Evolutionary conservation across 2,888 invertebrate genomes (phyloP).

Genomic region (Pristionchus japonicus): DNA sequence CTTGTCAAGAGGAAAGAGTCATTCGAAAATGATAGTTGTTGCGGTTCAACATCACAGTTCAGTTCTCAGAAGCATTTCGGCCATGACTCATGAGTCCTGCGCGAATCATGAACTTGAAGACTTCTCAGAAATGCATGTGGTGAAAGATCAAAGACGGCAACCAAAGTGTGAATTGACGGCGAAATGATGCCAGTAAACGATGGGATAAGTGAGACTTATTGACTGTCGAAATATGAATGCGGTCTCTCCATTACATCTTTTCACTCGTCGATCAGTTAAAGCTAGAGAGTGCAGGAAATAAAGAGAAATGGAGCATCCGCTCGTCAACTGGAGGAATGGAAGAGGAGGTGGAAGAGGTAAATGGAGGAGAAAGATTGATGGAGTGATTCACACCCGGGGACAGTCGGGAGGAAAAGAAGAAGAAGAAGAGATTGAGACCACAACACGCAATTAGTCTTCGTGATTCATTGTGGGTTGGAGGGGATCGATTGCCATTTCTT

Average conservation of each 20-base stretch:
- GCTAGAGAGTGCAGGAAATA: neutral
- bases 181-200: neutral
- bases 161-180: neutral
- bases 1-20: no score
- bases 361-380: conserved; percentile 2
- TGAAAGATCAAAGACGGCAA: neutral
- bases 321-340: neutral
- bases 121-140: neutral
- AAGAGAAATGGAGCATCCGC: neutral
- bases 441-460: conserved; percentile 7
- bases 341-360: neutral
- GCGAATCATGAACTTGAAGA: neutral
- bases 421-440: neutral
- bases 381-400: conserved; percentile 5
- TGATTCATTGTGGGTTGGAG: neutral
- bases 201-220: neutral
- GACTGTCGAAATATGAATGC: neutral
- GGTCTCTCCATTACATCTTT: no score
- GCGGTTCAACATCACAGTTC: no score
- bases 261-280: neutral
- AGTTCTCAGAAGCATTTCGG: no score
- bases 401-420: neutral
- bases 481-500: neutral
- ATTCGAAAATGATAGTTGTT: no score
- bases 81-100: no score